Evolutionary conservation across 1,140 invertebrate genomes (phyloP).

Genomic region (Aphis gossypii): DNA sequence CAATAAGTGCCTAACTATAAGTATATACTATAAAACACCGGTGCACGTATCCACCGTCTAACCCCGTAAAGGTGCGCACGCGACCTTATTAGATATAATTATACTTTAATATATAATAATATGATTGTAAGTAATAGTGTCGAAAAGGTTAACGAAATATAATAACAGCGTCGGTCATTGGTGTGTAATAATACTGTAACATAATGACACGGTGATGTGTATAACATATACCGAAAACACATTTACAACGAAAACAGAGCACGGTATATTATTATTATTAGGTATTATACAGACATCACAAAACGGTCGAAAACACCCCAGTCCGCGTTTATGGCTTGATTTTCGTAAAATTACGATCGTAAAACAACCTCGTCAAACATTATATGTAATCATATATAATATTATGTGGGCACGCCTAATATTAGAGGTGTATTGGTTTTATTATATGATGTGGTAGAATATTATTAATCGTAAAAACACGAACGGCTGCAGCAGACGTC

Average conservation of each 20-base stretch:
- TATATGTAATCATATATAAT: neutral
- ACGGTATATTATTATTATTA: neutral
- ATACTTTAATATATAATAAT: neutral
- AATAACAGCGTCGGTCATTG: neutral
- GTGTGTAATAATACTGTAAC: neutral
- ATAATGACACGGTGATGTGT: neutral
- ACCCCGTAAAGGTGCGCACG: neutral
- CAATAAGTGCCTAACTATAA: too few species aligned
- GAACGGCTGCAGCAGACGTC: neutral
- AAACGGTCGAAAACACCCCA: neutral
- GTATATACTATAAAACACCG: neutral
- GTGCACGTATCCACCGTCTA: neutral
- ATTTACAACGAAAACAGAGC: neutral
- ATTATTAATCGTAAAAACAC: neutral
- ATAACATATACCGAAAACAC: neutral
- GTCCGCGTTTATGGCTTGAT: neutral
- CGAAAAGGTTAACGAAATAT: neutral
- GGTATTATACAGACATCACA: neutral
- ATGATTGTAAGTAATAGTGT: neutral
- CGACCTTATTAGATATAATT: neutral
- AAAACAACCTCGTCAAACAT: neutral
- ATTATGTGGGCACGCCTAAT: too few species aligned
- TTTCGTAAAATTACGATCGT: neutral
- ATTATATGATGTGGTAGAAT: too few species aligned
- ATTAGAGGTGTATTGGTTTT: neutral